Evolutionary conservation across 2,888 invertebrate genomes (phyloP), one percentile per base, ranked within the genome.

Genomic region (Aleiodes alternator): DNA sequence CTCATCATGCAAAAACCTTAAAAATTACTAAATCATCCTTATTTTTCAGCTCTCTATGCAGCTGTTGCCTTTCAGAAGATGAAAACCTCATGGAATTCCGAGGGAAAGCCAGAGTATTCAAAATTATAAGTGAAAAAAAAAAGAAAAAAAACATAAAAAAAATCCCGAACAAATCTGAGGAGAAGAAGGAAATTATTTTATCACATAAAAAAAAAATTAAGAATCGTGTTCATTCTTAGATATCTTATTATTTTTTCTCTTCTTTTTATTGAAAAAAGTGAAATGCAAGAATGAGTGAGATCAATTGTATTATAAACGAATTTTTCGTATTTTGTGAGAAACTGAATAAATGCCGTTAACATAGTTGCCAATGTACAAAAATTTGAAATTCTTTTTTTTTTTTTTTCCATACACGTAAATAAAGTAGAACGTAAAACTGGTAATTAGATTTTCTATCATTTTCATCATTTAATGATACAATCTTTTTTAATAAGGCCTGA

Each of bases 51-150:
- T 71, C 89, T 97, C 51, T 97, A 97, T 88, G 91, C 95, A 86
- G 94, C 94, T 8, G 96, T 96, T 91, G 95, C 93, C 69, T 97
- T 97, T 87, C 93, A 94, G 90, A 97, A 97, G 90, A 92, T 92
- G 82, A 94, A 94, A 87, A 91, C 91, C 78, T 91, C 91, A 23
- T 93, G 92, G 93, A 93, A 93, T 83, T 85, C 90, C 5, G 92
- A 93, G 84, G 94, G 94, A 34, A 93, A 93, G 84, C 92, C 93
- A 7, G 90, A 92, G 75, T 94, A 92, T 14, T 43, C 43, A 48
- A 14, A 59, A 59, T 59, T 31, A 38, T n/a, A 12, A 38, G 59
- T 34, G 29, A 31, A 31, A 57, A 57, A 12, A 31, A 12, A 12
- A 43, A 72, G 48, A 61, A 56, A 14, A 51, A 72, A 72, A 9